Base-by-base conservation (phyloP, 2,888 invertebrate species). In the Cetonia aurata region DNA sequence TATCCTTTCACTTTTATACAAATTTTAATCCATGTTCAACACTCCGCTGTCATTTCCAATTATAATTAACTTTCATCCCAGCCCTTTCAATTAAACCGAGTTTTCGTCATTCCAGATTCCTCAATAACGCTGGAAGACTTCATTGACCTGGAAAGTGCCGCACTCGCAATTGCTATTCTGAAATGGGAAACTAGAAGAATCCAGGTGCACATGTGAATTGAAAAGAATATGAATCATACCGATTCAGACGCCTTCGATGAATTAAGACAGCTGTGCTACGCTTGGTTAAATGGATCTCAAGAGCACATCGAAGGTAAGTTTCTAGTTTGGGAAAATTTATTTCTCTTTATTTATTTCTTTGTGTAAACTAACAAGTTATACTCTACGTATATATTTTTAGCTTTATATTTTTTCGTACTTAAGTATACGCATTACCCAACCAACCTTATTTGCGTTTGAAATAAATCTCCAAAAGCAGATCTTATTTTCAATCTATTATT, bases 151-250 rank as follows among this genome's bases (percentile, higher is more conserved):
- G 15, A 48, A n/a, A 44, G 13, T 48, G 1, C 1, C 17, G 17
- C 8, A 8, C 9, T 15, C 19, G 50, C 17, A 15, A 15, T 4
- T 50, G 33, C 33, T 48, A 48, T n/a, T 48, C 13, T 6, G 31
- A 48, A 60, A 48, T 12, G 25, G 8, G 12, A 25, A 10, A 60
- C 25, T 25, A 25, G 25, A 25, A 25, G 25, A 25, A 56, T 41
- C 31, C 19, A 9, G 1, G 13, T 19, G 53, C 55, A 25, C 25
- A 67, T 67, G 67, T 55, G 44, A 67, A 56, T 31, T 42, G 13
- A 62, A 33, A 53, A 19, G 69, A 72, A 46, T 69, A 74, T 56
- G 74, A 72, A 67, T 67, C 44, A 46, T 41, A 56, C 67, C 17
- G 44, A 55, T 17, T 44, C 44, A 3, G 46, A 56, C 56, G 0